Percentiles rank a stretch among this genome's conserved stretches.
Evolutionary conservation across 2,113 vertebrate genomes (phyloP).

Genomic region (Pangasianodon hypophthalmus): DNA sequence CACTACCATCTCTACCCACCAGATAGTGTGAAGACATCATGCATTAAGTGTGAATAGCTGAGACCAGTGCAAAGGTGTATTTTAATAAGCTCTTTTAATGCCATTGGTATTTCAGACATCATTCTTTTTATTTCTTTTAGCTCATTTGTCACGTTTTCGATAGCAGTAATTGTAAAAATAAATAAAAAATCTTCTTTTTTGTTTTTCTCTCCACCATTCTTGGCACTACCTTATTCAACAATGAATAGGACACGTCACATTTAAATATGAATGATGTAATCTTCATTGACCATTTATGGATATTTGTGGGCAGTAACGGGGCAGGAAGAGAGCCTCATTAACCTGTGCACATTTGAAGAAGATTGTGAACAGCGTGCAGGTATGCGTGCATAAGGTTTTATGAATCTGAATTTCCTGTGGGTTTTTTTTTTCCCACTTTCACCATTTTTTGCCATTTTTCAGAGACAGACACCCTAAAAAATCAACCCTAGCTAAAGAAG

Average conservation of each 20-base stretch:
- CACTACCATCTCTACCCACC: neutral
- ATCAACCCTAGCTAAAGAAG: too few relatives aligned
- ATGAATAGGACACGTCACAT: neutral
- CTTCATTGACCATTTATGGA: neutral
- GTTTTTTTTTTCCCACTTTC: too few relatives aligned
- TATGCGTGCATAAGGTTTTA: too few relatives aligned
- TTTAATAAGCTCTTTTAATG: slow-evolving; percentile 7
- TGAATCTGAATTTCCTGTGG: too few relatives aligned
- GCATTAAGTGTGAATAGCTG: neutral
- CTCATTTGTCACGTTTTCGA: too few relatives aligned
- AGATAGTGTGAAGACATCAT: neutral
- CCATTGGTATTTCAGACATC: neutral
- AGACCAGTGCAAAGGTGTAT: neutral
- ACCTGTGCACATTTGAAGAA: too few relatives aligned
- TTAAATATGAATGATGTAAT: neutral
- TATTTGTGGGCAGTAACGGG: neutral
- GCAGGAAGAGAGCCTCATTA: neutral
- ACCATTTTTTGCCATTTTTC: too few relatives aligned
- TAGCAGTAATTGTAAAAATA: neutral
- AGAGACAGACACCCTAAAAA: too few relatives aligned
- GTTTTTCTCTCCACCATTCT: neutral
- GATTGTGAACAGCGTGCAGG: too few relatives aligned
- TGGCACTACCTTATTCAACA: neutral
- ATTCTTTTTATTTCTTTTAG: neutral
- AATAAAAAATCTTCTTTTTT: neutral